These are phyloP conservation scores for Sinodicranocentrus sp. DNA, from an alignment of 2,888 invertebrate species.

Conservation along the genomic window DNA sequence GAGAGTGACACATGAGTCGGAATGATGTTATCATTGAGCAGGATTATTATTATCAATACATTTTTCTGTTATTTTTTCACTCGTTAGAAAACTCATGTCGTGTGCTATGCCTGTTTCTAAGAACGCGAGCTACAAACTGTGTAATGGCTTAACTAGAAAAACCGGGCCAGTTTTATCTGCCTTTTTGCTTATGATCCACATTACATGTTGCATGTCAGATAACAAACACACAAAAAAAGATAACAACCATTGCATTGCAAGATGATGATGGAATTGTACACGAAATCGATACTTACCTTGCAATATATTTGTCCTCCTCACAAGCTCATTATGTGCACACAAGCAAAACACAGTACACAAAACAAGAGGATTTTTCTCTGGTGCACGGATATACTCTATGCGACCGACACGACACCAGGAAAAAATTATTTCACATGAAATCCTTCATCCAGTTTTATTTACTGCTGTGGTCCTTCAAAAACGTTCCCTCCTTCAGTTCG, in stretches of 20 bases:
- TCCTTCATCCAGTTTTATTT: constrained; percentile 22
- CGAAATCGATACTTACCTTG: constrained; percentile 16
- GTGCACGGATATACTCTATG: not conserved
- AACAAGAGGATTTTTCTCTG: not conserved
- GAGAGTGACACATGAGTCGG: constrained; percentile 19
- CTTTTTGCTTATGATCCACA: constrained; percentile 1
- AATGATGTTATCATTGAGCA: constrained; percentile 45
- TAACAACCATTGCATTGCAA: constrained; percentile 26
- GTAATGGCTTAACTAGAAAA: no score
- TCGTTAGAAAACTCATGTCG: not conserved
- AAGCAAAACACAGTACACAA: not conserved
- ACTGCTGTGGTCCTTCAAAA: not conserved
- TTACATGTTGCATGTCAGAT: constrained; percentile 42
- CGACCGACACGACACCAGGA: not conserved
- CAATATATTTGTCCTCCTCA: not conserved
- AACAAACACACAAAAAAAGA: constrained; percentile 31
- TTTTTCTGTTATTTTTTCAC: constrained; percentile 4
- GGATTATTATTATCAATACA: constrained; percentile 38
- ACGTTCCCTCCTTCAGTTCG: constrained; percentile 18
- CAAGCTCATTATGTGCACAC: constrained; percentile 30
- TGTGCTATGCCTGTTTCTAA: not conserved
- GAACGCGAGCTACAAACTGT: not conserved
- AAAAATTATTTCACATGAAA: not conserved
- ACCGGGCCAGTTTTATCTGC: not conserved
- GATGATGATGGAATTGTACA: constrained; percentile 28